Conservation (phyloP, 1,140 invertebrate species). For the Orius insidiosus region DNA sequence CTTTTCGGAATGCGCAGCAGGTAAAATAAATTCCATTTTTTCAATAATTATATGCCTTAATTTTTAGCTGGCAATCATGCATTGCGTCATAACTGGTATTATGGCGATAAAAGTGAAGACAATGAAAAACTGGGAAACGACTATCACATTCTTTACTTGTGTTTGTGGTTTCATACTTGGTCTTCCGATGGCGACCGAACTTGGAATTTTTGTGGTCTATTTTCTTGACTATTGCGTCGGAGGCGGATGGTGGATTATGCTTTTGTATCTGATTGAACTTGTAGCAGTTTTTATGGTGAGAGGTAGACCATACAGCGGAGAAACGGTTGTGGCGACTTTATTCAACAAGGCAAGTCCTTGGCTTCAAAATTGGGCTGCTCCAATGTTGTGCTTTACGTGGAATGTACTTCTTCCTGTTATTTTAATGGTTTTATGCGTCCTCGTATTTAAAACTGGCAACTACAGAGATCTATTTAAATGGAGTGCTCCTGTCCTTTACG, state of each 20-base stretch:
- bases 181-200: conserved; percentile 73
- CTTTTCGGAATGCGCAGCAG: conserved; percentile 75
- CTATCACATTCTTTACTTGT: conserved; percentile 72
- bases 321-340: conserved; percentile 48
- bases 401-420: conserved; percentile 65
- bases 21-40: conserved; percentile 22
- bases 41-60: background rate
- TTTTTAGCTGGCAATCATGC: conserved; percentile 52
- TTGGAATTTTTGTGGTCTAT: conserved; percentile 68
- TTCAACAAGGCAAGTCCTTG: conserved; percentile 34
- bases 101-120: conserved; percentile 54
- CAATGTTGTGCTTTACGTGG: conserved; percentile 70
- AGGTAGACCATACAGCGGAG: conserved; percentile 66
- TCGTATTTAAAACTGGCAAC: conserved; percentile 55
- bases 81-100: conserved; percentile 63
- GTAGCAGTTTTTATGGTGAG: conserved; percentile 64
- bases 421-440: conserved; percentile 50
- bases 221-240: conserved; percentile 68
- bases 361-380: conserved; percentile 39
- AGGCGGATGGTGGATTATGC: conserved; percentile 70
- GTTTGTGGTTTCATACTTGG: conserved; percentile 67
- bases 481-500: conserved; percentile 32
- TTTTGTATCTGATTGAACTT: conserved; percentile 57
- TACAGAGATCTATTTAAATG: conserved; percentile 56
- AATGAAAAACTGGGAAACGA: conserved; percentile 60